Evolutionary conservation across 2,113 vertebrate species (phyloP).

Genomic region (Bos indicus): DNA sequence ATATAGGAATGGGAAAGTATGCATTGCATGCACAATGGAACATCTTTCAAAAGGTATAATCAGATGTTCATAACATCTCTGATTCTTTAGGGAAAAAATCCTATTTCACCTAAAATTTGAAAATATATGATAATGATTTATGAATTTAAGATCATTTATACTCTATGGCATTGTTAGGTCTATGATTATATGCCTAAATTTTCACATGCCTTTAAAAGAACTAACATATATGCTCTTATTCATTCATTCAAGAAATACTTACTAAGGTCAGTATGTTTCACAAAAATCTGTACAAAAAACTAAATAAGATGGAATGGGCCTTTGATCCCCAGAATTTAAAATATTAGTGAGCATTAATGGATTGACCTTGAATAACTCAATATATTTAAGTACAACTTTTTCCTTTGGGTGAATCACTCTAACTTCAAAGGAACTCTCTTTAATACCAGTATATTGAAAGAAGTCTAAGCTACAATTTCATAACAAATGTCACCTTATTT

Average conservation of each 20-base stretch:
- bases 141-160: not conserved
- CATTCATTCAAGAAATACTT: constrained; percentile 3
- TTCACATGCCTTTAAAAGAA: not conserved
- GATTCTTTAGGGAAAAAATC: not conserved
- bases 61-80: not conserved
- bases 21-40: fast-evolving
- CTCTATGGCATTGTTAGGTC: not conserved
- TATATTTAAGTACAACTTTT: not conserved
- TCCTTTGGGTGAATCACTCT: not conserved
- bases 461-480: not conserved
- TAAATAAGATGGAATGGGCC: not conserved
- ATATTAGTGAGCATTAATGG: not conserved
- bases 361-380: not conserved
- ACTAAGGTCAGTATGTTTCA: not conserved
- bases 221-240: not conserved
- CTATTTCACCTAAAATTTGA: not conserved
- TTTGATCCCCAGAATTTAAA: not conserved
- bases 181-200: not conserved
- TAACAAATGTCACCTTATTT: not conserved
- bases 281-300: not conserved
- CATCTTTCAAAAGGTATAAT: not conserved
- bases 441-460: not conserved
- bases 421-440: not conserved
- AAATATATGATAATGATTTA: not conserved
- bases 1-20: not conserved